Evolutionary conservation across 2,113 vertebrate species (phyloP), one percentile per base, ranked within the genome.

Genomic region (Psilopsiagon aurifrons): DNA sequence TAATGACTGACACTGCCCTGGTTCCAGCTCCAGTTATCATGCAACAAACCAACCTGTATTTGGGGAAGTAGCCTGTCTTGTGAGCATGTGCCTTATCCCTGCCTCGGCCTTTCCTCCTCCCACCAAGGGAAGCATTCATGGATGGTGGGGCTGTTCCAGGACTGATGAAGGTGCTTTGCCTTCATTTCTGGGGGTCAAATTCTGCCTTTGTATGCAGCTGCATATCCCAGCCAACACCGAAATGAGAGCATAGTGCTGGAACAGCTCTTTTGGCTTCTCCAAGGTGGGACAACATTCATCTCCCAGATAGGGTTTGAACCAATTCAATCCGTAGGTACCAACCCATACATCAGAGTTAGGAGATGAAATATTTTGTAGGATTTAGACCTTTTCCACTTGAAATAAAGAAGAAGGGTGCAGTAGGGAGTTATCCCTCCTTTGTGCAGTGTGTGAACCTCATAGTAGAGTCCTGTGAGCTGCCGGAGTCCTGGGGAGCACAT

Each of bases 301-400:
- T 51, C 74, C 57, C 60, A 51, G 39, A 19, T 23, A 2, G 51
- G 33, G 49, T 5, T 22, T 46, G 57, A 73, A 49, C 86, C 24
- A 31, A 5, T 57, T 60, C 25, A n/a, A 0, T 14, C 55, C 9
- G 18, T 14, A 46, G 54, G 31, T n/a, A 17, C 19, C 28, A 3
- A 25, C 64, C 64, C 0, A 0, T 7, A 52, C 1, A 0, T 3
- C 43, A 49, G 22, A 63, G 46, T 18, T 17, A 20, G 33, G 75
- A 63, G 51, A 17, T 55, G 17, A 44, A 74, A 33, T 33, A 24
- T 44, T 88, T 51, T 43, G 13, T 51, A 77, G 86, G n/a, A 13
- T 86, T 81, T 54, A 68, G 51, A 83, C 60, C 49, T 51, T 51
- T 51, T 14, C 49, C 49, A 51, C 49, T 51, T 51, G 49, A 51